Percentiles rank a stretch among this genome's conserved stretches.
phyloP scores from a whole-genome alignment of 2,888 invertebrate species.

The Drosophila nigricruria region DNA sequence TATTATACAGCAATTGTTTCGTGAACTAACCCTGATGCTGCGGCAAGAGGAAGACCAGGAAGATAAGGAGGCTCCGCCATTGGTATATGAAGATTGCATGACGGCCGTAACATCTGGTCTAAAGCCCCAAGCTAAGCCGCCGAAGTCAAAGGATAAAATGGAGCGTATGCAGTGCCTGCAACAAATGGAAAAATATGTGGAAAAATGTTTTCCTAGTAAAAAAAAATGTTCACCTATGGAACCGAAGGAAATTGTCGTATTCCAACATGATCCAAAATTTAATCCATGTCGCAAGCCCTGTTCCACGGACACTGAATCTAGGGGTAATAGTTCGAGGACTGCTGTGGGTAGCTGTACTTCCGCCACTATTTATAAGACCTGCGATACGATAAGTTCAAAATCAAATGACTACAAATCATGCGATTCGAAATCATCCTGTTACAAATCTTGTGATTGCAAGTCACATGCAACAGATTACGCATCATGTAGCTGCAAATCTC shows the following conservation, averaged over 20 bases:
- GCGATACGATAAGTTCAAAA: not conserved
- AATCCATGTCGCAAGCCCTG: slow-evolving; percentile 2
- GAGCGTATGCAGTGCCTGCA: slow-evolving; percentile 46
- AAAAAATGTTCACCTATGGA: not conserved
- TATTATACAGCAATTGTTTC: slow-evolving; percentile 50
- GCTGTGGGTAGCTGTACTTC: slow-evolving; percentile 1
- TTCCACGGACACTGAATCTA: not conserved
- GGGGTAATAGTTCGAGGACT: not conserved
- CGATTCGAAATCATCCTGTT: not conserved
- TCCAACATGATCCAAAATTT: slow-evolving; percentile 60
- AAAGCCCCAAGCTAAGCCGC: not conserved
- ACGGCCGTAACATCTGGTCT: slow-evolving; percentile 27
- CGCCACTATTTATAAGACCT: not conserved
- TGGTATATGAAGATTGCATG: slow-evolving; percentile 56
- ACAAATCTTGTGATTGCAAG: not conserved
- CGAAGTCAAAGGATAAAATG: slow-evolving; percentile 17
- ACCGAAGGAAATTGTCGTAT: slow-evolving; percentile 36
- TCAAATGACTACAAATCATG: not conserved
- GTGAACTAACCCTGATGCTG: slow-evolving; percentile 51
- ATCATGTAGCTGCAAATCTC: not conserved
- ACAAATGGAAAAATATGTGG: slow-evolving; percentile 50
- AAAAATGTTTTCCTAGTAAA: slow-evolving; percentile 50
- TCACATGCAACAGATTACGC: not conserved
- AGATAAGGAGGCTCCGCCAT: not conserved
- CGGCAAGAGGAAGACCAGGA: slow-evolving; percentile 44